phyloP scores from a whole-genome alignment of 2,113 vertebrate species.

The Saccopteryx bilineata region DNA sequence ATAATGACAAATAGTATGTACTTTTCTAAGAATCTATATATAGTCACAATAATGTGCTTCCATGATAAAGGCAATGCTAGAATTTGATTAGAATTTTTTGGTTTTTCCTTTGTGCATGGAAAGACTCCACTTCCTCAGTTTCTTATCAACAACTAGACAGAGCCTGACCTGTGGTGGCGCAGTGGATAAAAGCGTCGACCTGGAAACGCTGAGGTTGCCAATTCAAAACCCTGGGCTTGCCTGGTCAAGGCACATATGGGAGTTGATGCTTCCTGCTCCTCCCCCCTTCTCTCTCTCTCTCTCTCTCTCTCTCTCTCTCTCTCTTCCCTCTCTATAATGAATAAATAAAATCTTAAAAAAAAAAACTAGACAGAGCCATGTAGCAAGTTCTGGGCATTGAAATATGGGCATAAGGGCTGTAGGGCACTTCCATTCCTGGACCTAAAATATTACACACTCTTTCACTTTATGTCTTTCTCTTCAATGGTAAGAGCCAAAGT shows the following conservation, averaged over 20 bases:
- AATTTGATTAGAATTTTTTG: neutral
- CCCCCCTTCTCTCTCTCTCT: too few species aligned
- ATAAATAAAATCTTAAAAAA: too few species aligned
- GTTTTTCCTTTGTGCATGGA: neutral
- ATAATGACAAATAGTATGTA: neutral
- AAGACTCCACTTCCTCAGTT: neutral
- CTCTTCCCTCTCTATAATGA: too few species aligned
- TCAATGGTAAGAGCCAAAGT: neutral
- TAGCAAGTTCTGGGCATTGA: neutral
- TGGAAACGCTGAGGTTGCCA: too few species aligned
- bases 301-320: too few species aligned
- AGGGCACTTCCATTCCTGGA: fast-evolving
- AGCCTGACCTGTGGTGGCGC: too few species aligned
- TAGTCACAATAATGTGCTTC: neutral
- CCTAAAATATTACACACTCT: neutral
- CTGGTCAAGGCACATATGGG: too few species aligned
- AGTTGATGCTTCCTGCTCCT: too few species aligned
- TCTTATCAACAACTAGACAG: neutral
- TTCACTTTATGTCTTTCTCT: neutral
- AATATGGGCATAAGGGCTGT: neutral
- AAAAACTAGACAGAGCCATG: neutral
- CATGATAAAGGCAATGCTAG: neutral
- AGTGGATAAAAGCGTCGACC: too few species aligned
- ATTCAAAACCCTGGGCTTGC: too few species aligned
- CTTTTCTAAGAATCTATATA: neutral